Evolutionary conservation across 2,888 invertebrate species (phyloP), one percentile per base, ranked within the genome.

Genomic region (Diplazon laetatorius): DNA sequence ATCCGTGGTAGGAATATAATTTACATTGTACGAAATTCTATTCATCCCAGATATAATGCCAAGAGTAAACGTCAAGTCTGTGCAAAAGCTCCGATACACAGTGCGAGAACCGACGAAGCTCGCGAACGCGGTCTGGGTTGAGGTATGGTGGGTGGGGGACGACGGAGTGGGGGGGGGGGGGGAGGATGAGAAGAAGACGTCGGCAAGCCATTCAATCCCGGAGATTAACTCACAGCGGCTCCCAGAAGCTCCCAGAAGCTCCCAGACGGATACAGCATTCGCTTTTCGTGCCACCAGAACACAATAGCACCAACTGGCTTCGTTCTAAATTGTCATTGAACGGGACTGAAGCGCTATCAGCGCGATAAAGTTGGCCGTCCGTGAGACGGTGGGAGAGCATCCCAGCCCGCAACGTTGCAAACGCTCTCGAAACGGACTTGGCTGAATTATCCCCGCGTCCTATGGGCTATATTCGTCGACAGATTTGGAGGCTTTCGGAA

Each of bases 281-380:
- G 10, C 55, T 46, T 62, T 50, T 46, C 60, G 48, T 55, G n/a
- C 72, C 46, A 63, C 39, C n/a, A 46, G 73, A 77, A 77, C 77
- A 77, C 77, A 77, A 73, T 77, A 57, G 63, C 30, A 46, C 39
- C 55, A 68, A 73, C 77, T 57, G 77, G 73, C 73, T 73, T 63
- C 57, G 63, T 62, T 55, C 57, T 77, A 73, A 77, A 77, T 48
- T 77, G 57, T 77, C 63, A 63, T 68, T 63, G 77, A 77, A 77
- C 63, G 68, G 62, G 68, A 59, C 60, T n/a, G n/a, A 46, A 30
- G 72, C 57, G 18, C 73, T 69, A 73, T 73, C 63, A 69, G 69
- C 46, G 69, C 46, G 73, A 69, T 57, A 73, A 77, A 77, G 68
- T 77, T 77, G 42, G 57, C 48, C 50, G 55, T 57, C 39, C 46